Conservation (phyloP, 2,113 vertebrate species). For the Aplodontia rufa region DNA sequence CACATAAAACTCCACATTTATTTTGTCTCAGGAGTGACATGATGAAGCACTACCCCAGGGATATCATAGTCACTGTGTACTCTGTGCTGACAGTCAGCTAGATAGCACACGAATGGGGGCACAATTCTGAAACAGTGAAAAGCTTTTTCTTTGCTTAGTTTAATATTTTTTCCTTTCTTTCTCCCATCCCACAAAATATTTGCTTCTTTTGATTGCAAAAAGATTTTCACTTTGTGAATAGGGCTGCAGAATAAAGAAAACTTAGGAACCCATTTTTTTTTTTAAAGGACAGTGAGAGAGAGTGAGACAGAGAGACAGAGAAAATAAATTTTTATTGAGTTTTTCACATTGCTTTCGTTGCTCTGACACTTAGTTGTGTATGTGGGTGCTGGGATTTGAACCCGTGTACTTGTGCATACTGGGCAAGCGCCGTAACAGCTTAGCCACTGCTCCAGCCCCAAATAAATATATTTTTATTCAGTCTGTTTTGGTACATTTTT, state of each 20-base stretch:
- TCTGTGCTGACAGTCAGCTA: background rate
- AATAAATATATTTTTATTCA: background rate
- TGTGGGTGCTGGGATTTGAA: too few species aligned
- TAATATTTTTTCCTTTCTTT: background rate
- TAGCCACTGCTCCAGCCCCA: too few species aligned
- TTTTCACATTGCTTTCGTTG: too few species aligned
- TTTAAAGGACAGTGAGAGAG: too few species aligned
- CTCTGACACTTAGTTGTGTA: too few species aligned
- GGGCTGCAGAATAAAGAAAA: background rate
- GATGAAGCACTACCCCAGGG: fast-evolving
- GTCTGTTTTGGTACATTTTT: background rate
- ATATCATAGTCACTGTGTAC: background rate
- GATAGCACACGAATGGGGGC: background rate
- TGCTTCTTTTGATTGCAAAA: background rate
- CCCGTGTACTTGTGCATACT: too few species aligned
- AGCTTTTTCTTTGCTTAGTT: background rate
- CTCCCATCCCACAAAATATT: background rate
- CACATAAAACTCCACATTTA: background rate
- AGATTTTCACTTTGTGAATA: background rate
- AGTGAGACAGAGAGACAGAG: too few species aligned
- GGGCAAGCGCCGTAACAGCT: too few species aligned
- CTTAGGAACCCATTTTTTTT: background rate
- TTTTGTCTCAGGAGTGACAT: background rate
- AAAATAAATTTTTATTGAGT: too few species aligned
- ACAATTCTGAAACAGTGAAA: background rate